A percentile compares a stretch with the other conserved stretches of the same genome.
Conservation (phyloP, 1,140 invertebrate species). For the Eupeodes corollae region DNA sequence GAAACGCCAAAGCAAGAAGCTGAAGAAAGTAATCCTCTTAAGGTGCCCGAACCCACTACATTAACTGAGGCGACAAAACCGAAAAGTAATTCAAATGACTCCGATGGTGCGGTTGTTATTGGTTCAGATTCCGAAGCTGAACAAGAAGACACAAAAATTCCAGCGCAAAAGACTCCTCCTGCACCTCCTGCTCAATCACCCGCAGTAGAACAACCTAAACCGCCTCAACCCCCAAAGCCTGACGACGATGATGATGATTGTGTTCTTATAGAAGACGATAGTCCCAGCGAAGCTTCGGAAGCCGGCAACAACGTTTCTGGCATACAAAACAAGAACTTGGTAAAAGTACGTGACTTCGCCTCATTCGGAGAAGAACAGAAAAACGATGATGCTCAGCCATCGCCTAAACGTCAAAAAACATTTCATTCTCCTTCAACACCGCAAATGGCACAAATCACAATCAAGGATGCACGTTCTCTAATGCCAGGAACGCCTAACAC, state of each 20-base stretch:
- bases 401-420: slow-evolving; percentile 26
- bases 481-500: slow-evolving; percentile 21
- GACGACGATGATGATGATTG: slow-evolving; percentile 46
- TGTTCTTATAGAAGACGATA: slow-evolving; percentile 49
- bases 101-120: slow-evolving; percentile 31
- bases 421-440: slow-evolving; percentile 11
- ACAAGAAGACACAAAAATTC: slow-evolving; percentile 5
- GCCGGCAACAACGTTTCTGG: slow-evolving; percentile 19
- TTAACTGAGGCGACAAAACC: slow-evolving; percentile 7
- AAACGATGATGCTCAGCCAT: slow-evolving; percentile 21
- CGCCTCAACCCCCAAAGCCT: not conserved
- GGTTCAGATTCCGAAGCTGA: slow-evolving; percentile 31
- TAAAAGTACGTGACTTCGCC: slow-evolving; percentile 20
- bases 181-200: not conserved
- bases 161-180: slow-evolving; percentile 4
- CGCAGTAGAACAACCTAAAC: slow-evolving; percentile 6
- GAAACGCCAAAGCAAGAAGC: not conserved
- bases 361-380: slow-evolving; percentile 6
- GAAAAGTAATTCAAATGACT: slow-evolving; percentile 14
- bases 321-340: slow-evolving; percentile 9
- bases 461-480: slow-evolving; percentile 31
- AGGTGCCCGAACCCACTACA: slow-evolving; percentile 6
- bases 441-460: slow-evolving; percentile 25
- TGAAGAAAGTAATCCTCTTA: slow-evolving; percentile 5
- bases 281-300: slow-evolving; percentile 38